A percentile compares a stretch with the other conserved stretches of the same genome.
These are phyloP conservation scores for Acinonyx jubatus DNA, from an alignment of 2,113 vertebrate species.

Conservation along the genomic window DNA sequence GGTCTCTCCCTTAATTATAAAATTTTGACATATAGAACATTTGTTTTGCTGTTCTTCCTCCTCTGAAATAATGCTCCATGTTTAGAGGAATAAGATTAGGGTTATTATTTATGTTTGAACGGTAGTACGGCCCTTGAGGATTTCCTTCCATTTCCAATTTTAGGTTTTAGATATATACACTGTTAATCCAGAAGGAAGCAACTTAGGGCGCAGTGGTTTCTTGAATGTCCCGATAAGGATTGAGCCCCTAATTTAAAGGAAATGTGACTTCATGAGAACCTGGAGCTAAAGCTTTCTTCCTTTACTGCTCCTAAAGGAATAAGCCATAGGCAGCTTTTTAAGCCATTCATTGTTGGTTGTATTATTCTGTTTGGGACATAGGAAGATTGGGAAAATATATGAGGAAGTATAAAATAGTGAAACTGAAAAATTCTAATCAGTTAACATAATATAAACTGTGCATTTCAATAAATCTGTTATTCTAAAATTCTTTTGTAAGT, in stretches of 20 bases:
- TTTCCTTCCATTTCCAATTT: background rate
- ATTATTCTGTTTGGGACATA: background rate
- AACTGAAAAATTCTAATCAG: constrained; percentile 1
- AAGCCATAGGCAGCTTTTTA: background rate
- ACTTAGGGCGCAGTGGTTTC: background rate
- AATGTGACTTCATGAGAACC: background rate
- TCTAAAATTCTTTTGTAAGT: background rate
- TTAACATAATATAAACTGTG: background rate
- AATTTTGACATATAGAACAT: background rate
- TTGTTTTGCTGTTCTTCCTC: background rate
- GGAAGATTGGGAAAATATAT: background rate
- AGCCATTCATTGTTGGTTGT: background rate
- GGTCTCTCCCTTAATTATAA: background rate
- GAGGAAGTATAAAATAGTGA: constrained; percentile 18
- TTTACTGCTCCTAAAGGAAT: background rate
- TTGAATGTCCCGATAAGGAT: background rate
- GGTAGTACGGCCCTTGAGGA: background rate
- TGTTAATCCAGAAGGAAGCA: background rate
- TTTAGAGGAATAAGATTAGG: background rate
- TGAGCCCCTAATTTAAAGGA: background rate
- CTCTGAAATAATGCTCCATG: background rate
- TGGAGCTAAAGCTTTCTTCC: background rate
- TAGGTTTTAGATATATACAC: constrained; percentile 30
- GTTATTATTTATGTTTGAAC: background rate
- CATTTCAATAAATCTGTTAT: background rate